Percentiles rank a stretch among this genome's conserved stretches.
Evolutionary conservation across 2,113 vertebrate genomes (phyloP).

Genomic region (Oryzias javanicus): DNA sequence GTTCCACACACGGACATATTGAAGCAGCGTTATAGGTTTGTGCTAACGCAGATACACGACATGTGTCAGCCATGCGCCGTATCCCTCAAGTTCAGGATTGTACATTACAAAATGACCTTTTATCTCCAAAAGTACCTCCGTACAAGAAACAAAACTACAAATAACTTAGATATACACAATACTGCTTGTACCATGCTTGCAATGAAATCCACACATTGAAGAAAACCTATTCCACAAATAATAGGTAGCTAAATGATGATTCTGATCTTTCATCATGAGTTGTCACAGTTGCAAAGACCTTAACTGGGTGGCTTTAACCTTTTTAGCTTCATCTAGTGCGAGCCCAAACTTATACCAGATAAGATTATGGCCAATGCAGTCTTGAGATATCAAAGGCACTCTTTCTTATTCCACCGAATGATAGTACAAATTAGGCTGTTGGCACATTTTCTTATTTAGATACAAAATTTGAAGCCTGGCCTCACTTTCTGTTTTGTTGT

Average conservation of each 20-base stretch:
- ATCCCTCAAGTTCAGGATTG: constrained; percentile 70
- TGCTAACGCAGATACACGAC: constrained; percentile 67
- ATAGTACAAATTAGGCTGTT: constrained; percentile 85
- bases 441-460: constrained; percentile 76
- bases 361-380: constrained; percentile 88
- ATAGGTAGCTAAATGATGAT: constrained; percentile 87
- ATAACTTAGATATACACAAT: constrained; percentile 76
- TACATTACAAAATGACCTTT: constrained; percentile 71
- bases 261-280: constrained; percentile 80
- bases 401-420: constrained; percentile 84
- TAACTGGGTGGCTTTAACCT: constrained; percentile 61
- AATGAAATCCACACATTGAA: constrained; percentile 77
- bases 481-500: constrained; percentile 74
- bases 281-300: constrained; percentile 83
- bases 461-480: constrained; percentile 85
- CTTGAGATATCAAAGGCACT: constrained; percentile 96
- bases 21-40: constrained; percentile 68
- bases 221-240: constrained; percentile 76
- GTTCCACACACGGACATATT: constrained; percentile 60
- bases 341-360: constrained; percentile 84
- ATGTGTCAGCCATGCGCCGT: constrained; percentile 56
- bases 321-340: constrained; percentile 74
- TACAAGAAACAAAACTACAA: constrained; percentile 71
- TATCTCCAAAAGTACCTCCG: constrained; percentile 69
- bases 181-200: constrained; percentile 82